Conservation (phyloP, 2,113 vertebrate species). For the Coregonus clupeaformis region DNA sequence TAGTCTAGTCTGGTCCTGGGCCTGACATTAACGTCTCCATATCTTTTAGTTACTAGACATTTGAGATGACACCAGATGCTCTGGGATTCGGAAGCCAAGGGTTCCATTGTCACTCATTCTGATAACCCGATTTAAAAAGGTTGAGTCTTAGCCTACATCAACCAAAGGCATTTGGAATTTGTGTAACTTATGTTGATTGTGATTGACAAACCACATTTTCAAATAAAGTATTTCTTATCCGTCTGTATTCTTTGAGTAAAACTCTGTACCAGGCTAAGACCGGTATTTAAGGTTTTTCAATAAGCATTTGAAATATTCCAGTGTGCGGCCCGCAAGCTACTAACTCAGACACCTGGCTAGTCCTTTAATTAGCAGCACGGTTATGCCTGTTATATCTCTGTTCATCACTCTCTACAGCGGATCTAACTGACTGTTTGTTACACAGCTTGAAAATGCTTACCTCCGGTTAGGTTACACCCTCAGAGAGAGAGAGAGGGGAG, state of each 20-base stretch:
- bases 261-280: too few species aligned
- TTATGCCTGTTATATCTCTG: neutral
- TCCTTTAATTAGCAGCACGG: constrained; percentile 58
- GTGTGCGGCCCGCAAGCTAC: neutral
- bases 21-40: neutral
- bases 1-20: neutral
- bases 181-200: neutral
- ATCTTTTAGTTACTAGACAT: neutral
- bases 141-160: too few species aligned
- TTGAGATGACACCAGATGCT: neutral
- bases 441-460: constrained; percentile 36
- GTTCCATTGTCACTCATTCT: neutral
- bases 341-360: constrained; percentile 50
- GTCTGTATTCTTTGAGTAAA: too few species aligned
- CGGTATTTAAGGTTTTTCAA: too few species aligned
- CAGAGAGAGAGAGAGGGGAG: constrained; percentile 27
- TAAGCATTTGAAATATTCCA: too few species aligned
- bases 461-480: constrained; percentile 50
- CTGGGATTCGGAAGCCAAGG: too few species aligned
- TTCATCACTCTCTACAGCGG: constrained; percentile 1
- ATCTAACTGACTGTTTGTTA: neutral
- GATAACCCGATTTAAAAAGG: too few species aligned
- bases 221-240: too few species aligned
- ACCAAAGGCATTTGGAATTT: neutral
- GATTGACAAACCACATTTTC: neutral